Evolutionary conservation across 2,888 invertebrate species (phyloP), one percentile per base, ranked within the genome.

Genomic region (Amphipyra berbera): DNA sequence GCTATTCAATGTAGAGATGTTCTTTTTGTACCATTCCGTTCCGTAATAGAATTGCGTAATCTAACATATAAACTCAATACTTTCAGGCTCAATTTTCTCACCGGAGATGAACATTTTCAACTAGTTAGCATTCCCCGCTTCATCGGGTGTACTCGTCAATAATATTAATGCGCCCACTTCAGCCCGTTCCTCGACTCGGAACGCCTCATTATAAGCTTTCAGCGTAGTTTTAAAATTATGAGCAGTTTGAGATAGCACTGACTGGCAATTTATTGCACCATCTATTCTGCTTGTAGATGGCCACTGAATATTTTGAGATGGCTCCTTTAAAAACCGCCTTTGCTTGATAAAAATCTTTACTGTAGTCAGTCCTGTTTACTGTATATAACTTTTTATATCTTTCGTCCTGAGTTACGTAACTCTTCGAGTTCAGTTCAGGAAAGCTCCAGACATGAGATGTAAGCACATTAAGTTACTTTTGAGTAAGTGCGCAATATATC

Each of bases 161-260:
- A 84, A 85, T 88, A 89, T 88, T 89, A 86, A 87, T 88, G 82
- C 76, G 81, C 76, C 83, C 82, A 87, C 87, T 87, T 79, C 78
- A 82, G 79, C 52, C 75, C 78, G 78, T 83, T 83, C 69, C 80
- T 82, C 74, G 81, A 77, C 82, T 84, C 78, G 72, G 73, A 84
- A 81, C 73, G 83, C 81, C 84, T 90, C 88, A 87, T 91, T 90
- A 88, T 86, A 84, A 88, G 84, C 84, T 88, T 89, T 88, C 87
- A 87, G 78, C 83, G 82, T 81, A 82, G 81, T 88, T 89, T 88
- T 84, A 85, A 86, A 87, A 82, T 85, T 87, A 87, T 83, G 84
- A 86, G 71, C 82, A 81, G 78, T 80, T 85, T 75, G 79, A 87
- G 82, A 82, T 83, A 79, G 76, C 81, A 74, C 75, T 81, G 77